Percentiles rank a stretch among this genome's conserved stretches.
These are phyloP conservation scores for Cryptophagus acutangulus DNA, from an alignment of 2,888 invertebrate genomes.

Conservation along the genomic window DNA sequence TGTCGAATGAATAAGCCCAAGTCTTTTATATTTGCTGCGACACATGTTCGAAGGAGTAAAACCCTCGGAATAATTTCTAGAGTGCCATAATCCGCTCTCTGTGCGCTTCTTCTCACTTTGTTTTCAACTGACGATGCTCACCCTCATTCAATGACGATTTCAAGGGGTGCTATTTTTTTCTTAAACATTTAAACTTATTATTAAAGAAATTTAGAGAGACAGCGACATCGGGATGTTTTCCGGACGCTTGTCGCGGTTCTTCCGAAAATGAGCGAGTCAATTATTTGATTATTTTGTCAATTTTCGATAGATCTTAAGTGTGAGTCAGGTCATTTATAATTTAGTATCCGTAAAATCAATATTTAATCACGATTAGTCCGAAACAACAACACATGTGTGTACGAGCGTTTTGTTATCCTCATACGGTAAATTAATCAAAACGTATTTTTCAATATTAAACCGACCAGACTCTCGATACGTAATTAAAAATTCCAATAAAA, in stretches of 20 bases:
- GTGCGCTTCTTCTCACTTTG: too few species aligned
- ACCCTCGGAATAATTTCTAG: slow-evolving; percentile 27
- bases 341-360: slow-evolving; percentile 44
- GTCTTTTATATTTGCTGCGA: slow-evolving; percentile 29
- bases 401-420: slow-evolving; percentile 40
- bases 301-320: too few species aligned
- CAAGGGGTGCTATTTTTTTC: too few species aligned
- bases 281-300: too few species aligned
- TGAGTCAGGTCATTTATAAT: too few species aligned
- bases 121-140: too few species aligned
- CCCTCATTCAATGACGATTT: too few species aligned
- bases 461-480: slow-evolving; percentile 38
- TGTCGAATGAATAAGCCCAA: slow-evolving; percentile 32
- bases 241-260: too few species aligned
- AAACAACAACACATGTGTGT: slow-evolving; percentile 39
- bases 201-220: too few species aligned
- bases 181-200: too few species aligned
- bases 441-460: slow-evolving; percentile 42
- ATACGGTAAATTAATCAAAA: slow-evolving; percentile 43
- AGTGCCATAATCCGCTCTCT: slow-evolving; percentile 27
- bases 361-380: slow-evolving; percentile 43
- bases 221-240: too few species aligned
- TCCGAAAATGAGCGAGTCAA: too few species aligned
- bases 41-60: slow-evolving; percentile 27
- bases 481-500: slow-evolving; percentile 44